These are phyloP conservation scores for Cryptoblepharus egeriae DNA, from an alignment of 2,797 vertebrate species.

Conservation along the genomic window DNA sequence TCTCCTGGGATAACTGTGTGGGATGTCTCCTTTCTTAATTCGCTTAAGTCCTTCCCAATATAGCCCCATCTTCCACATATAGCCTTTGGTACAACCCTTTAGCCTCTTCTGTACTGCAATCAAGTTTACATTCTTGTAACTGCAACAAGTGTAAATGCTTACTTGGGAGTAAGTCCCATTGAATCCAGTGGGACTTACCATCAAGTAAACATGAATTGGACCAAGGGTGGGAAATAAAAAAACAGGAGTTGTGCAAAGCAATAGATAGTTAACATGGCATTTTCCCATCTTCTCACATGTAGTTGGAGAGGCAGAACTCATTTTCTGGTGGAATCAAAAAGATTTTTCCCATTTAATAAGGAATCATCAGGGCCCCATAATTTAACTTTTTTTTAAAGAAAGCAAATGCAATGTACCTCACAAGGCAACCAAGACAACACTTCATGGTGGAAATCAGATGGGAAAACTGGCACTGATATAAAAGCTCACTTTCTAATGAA, in stretches of 20 bases:
- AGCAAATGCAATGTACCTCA: not conserved
- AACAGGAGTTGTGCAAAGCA: not conserved
- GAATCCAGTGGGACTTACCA: not conserved
- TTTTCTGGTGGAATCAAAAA: no score
- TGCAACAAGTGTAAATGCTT: no score
- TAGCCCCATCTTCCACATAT: no score
- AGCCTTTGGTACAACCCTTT: no score
- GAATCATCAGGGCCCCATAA: not conserved
- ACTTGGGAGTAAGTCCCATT: not conserved
- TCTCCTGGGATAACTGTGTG: no score
- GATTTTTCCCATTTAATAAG: not conserved
- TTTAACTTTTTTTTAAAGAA: not conserved
- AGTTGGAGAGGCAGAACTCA: not conserved
- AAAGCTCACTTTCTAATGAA: slow-evolving; percentile 45
- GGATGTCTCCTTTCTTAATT: no score
- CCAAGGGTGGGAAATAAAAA: not conserved
- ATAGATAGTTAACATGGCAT: not conserved
- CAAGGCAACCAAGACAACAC: not conserved
- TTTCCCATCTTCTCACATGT: not conserved
- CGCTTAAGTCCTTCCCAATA: no score
- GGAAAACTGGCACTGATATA: not conserved
- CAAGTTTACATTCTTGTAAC: no score
- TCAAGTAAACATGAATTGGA: not conserved
- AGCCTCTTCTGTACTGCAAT: no score
- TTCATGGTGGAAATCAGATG: not conserved